A percentile compares a stretch with the other conserved stretches of the same genome.
phyloP scores from a whole-genome alignment of 2,797 vertebrate genomes.

The Phaenicophaeus curvirostris region DNA sequence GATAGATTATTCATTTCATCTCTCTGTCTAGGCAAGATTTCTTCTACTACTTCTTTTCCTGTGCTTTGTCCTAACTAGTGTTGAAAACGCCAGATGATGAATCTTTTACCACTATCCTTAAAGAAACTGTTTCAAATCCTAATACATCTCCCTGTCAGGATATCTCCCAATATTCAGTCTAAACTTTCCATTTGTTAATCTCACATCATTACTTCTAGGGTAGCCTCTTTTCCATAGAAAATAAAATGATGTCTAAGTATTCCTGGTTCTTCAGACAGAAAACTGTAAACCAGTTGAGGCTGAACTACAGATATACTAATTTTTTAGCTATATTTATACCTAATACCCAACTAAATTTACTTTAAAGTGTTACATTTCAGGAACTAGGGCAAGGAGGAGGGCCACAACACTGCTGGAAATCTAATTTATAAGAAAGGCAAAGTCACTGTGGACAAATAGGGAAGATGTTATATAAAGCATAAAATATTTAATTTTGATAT shows the following conservation, averaged over 20 bases:
- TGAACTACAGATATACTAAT: not conserved
- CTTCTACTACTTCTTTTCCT: not conserved
- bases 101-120: not conserved
- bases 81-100: conserved; percentile 23
- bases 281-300: not conserved
- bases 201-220: not conserved
- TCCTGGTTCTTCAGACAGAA: not conserved
- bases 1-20: conserved; percentile 45
- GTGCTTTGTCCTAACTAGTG: not conserved
- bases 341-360: not conserved
- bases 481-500: not conserved
- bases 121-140: conserved; percentile 22
- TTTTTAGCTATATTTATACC: not conserved
- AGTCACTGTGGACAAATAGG: not conserved
- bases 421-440: not conserved
- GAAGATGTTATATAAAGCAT: not conserved
- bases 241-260: not conserved
- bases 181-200: conserved; percentile 35
- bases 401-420: not conserved
- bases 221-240: not conserved
- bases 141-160: not conserved
- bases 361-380: not conserved
- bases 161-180: not conserved
- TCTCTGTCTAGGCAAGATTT: conserved; percentile 40
- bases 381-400: not conserved